These are phyloP conservation scores for Falco rusticolus DNA, from an alignment of 2,797 vertebrate species.

Conservation along the genomic window DNA sequence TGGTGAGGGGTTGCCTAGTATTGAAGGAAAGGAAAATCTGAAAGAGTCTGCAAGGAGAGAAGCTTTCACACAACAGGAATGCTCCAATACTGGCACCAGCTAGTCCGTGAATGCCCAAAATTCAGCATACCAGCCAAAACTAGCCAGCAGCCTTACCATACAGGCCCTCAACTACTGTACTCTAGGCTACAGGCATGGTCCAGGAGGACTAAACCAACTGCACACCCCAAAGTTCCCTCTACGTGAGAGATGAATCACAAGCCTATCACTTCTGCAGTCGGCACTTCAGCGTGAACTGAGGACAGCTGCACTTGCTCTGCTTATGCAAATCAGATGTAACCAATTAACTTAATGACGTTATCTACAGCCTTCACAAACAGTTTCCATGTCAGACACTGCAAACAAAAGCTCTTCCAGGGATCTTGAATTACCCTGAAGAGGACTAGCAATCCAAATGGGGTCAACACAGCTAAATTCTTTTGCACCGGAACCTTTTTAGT, in stretches of 20 bases:
- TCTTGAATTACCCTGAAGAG: conserved; percentile 56
- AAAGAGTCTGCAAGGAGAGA: background rate
- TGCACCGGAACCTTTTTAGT: background rate
- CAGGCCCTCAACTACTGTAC: background rate
- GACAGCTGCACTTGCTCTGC: conserved; percentile 24
- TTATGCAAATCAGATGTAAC: conserved; percentile 67
- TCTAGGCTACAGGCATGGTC: background rate
- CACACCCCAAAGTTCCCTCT: background rate
- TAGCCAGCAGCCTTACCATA: background rate
- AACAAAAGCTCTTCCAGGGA: conserved; percentile 56
- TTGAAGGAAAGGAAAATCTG: background rate
- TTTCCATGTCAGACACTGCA: conserved; percentile 70
- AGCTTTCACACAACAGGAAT: background rate
- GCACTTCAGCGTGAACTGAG: background rate
- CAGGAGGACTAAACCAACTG: background rate
- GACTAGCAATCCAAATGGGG: background rate
- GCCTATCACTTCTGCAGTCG: background rate
- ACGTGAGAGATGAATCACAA: background rate
- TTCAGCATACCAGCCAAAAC: background rate
- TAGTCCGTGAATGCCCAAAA: background rate
- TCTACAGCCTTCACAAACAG: conserved; percentile 64
- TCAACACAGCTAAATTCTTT: background rate
- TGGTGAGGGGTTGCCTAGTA: conserved; percentile 93
- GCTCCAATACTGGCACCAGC: background rate
- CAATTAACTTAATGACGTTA: conserved; percentile 64